phyloP scores from a whole-genome alignment of 64 coral and sea anemone genomes.

The Porites lutea region DNA sequence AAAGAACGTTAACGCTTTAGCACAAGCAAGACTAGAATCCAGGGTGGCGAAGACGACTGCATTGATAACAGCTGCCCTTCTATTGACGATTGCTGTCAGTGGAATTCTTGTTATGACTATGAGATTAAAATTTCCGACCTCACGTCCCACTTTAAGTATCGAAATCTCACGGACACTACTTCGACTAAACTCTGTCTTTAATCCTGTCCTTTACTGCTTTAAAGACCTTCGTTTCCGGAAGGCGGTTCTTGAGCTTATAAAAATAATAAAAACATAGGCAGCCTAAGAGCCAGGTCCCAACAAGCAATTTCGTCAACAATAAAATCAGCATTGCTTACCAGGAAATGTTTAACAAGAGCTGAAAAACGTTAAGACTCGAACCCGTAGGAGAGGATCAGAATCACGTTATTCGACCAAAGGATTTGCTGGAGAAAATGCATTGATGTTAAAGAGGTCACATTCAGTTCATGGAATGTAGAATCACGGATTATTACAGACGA shows the following conservation, averaged over 20 bases:
- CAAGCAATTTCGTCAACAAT: background rate
- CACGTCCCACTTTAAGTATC: background rate
- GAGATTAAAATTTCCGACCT: background rate
- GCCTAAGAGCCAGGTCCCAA: background rate
- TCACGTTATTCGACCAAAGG: too few species aligned
- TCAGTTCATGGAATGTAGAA: too few species aligned
- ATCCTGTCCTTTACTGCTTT: slow-evolving; percentile 24
- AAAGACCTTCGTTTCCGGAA: background rate
- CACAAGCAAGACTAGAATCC: background rate
- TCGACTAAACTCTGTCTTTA: background rate
- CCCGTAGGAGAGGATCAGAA: background rate
- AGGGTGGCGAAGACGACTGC: background rate
- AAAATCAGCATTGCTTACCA: background rate
- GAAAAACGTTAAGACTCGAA: background rate
- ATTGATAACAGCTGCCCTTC: background rate
- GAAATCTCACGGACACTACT: background rate
- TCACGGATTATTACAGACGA: too few species aligned
- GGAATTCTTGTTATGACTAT: background rate
- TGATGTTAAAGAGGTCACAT: too few species aligned
- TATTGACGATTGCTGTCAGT: background rate
- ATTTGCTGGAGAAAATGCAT: too few species aligned
- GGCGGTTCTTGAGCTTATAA: background rate
- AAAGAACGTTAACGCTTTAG: too few species aligned
- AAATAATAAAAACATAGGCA: background rate
- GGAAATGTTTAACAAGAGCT: background rate